Percentiles rank a stretch among this genome's conserved stretches.
These are phyloP conservation scores for Aplocera efformata DNA, from an alignment of 2,888 invertebrate genomes.

Conservation along the genomic window DNA sequence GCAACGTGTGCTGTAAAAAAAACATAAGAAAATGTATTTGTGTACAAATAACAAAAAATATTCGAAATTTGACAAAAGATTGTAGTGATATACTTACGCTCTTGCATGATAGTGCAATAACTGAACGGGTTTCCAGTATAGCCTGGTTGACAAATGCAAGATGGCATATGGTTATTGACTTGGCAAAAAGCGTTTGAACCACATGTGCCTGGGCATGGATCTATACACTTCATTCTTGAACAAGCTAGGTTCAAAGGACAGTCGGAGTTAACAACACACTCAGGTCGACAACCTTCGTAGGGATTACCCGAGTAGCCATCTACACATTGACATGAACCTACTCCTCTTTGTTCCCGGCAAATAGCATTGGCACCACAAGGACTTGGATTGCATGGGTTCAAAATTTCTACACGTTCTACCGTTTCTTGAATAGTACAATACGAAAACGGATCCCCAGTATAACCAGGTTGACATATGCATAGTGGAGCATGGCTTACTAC, in stretches of 20 bases:
- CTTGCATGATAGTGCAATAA: slow-evolving; percentile 74
- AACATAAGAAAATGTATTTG: slow-evolving; percentile 5
- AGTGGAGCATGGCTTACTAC: slow-evolving; percentile 88
- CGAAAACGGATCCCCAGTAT: slow-evolving; percentile 88
- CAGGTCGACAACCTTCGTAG: slow-evolving; percentile 88
- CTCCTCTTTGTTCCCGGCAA: slow-evolving; percentile 81
- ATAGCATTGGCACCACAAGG: slow-evolving; percentile 83
- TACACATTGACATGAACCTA: slow-evolving; percentile 85
- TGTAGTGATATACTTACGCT: slow-evolving; percentile 53
- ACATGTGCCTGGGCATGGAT: slow-evolving; percentile 90
- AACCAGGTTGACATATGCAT: slow-evolving; percentile 85
- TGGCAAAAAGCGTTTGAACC: slow-evolving; percentile 86
- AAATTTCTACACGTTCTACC: slow-evolving; percentile 57
- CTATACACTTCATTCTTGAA: slow-evolving; percentile 85
- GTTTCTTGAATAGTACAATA: slow-evolving; percentile 74
- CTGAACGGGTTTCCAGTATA: slow-evolving; percentile 85
- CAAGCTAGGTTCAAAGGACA: slow-evolving; percentile 87
- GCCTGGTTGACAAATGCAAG: slow-evolving; percentile 84
- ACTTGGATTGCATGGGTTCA: slow-evolving; percentile 83
- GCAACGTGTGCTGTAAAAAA: slow-evolving; percentile 50
- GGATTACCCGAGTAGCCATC: slow-evolving; percentile 86
- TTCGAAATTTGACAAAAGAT: neutral
- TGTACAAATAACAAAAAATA: slow-evolving; percentile 1
- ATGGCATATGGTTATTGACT: slow-evolving; percentile 87
- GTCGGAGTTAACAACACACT: slow-evolving; percentile 86